Evolutionary conservation across 37 sponge, comb jelly and placozoan species (phyloP), one percentile per base, ranked within the genome.

Genomic region (Dysidea cf. avara): DNA sequence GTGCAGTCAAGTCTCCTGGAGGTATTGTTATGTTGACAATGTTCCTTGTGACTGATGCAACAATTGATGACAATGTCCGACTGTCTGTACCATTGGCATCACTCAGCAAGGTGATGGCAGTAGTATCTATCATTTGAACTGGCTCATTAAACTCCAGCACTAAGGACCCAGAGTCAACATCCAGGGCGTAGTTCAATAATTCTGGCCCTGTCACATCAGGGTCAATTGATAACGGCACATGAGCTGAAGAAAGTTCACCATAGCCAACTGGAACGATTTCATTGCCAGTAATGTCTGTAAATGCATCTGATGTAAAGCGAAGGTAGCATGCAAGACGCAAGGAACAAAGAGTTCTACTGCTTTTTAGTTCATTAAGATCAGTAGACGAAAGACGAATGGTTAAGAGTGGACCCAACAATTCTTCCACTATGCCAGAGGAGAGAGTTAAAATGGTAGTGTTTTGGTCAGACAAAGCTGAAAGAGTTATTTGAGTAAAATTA

Each of bases 61-160:
- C 16, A 40, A 68, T 66, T 49, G 83, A 39, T 17, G 74, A 64
- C 32, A 95, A 66, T 0, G 71, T 76, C 33, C 76, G 54, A 72
- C 4, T 66, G 9, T 71, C 35, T 22, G 77, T 84, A 21, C 78
- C 66, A 66, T 81, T 86, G 40, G 72, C 52, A 9, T 36, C 51
- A 64, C 80, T 61, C 47, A 76, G 88, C n/a, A 92, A 61, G 3
- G 88, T 87, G 16, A 92, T 39, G 16, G 85, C 88, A 60, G 88
- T 60, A 4, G 81, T 47, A 13, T 34, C 18, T 47, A 90, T 53
- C 26, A 61, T n/a, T 49, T 81, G 68, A 34, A 95, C 58, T 0
- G 96, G 88, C 50, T 95, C 96, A 67, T 82, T 67, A 63, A 95
- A 95, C 26, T 72, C 85, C 35, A 95, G 56, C 22, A 64, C 50